Evolutionary conservation across 2,888 invertebrate species (phyloP).

Genomic region (Busseola fusca): DNA sequence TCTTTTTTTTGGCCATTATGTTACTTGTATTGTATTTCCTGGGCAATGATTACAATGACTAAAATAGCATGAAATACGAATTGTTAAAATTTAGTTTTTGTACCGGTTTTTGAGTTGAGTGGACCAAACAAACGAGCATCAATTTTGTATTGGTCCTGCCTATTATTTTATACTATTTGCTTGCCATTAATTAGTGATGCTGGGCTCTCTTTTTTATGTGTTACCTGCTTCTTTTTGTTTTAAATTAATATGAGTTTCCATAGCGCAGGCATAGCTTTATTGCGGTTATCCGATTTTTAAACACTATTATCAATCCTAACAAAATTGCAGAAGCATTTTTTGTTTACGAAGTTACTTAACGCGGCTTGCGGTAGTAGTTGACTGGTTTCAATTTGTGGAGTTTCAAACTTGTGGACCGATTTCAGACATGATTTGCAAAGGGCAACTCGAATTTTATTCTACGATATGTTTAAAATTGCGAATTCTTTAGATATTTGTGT

Average conservation of each 20-base stretch:
- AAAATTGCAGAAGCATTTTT: neutral
- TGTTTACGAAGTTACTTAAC: neutral
- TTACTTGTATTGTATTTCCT: constrained; percentile 61
- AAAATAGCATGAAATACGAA: constrained; percentile 65
- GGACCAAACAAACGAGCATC: neutral
- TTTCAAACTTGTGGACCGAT: constrained; percentile 23
- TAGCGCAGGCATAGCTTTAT: neutral
- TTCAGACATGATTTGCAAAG: neutral
- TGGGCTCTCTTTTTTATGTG: neutral
- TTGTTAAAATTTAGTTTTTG: constrained; percentile 34
- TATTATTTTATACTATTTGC: constrained; percentile 1
- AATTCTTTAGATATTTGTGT: neutral
- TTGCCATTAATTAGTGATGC: neutral
- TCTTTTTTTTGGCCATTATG: constrained; percentile 71
- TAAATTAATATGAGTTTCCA: neutral
- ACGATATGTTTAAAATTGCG: neutral
- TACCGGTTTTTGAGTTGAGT: constrained; percentile 1
- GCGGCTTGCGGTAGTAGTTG: neutral
- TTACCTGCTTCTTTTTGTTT: neutral
- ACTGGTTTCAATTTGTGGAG: neutral
- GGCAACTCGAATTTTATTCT: neutral
- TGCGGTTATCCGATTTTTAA: neutral
- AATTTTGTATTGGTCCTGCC: neutral
- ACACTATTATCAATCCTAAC: neutral
- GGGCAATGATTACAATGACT: constrained; percentile 69